phyloP scores from a whole-genome alignment of 2,888 invertebrate genomes.

The Pomacea canaliculata region DNA sequence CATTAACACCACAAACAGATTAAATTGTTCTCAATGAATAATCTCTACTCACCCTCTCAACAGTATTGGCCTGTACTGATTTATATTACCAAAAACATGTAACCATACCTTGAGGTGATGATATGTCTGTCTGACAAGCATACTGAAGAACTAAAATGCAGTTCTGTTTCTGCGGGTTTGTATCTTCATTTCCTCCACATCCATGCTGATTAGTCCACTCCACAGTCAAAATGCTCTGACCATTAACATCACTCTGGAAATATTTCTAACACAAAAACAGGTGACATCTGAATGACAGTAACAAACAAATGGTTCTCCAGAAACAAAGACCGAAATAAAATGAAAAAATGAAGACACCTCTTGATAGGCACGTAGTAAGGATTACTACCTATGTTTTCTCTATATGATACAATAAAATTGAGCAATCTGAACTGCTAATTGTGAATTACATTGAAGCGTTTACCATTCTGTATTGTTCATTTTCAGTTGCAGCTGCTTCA shows the following conservation, averaged over 20 bases:
- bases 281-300: neutral
- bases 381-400: neutral
- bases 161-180: conserved; percentile 67
- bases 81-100: too few species aligned
- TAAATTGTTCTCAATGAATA: too few species aligned
- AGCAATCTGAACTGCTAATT: neutral
- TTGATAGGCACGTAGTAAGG: neutral
- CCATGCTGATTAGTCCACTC: conserved; percentile 70
- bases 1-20: too few species aligned
- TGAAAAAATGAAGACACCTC: neutral
- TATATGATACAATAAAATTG: neutral
- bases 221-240: conserved; percentile 53
- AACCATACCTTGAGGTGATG: too few species aligned
- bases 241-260: conserved; percentile 64
- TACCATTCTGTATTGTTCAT: conserved; percentile 68
- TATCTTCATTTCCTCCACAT: conserved; percentile 67
- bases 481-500: conserved; percentile 46
- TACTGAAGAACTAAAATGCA: conserved; percentile 67
- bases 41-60: too few species aligned
- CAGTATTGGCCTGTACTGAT: too few species aligned
- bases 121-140: conserved; percentile 61
- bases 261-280: conserved; percentile 54
- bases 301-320: neutral
- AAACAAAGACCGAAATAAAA: too few species aligned
- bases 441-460: conserved; percentile 22